These are phyloP conservation scores for Autographa pulchrina DNA, from an alignment of 2,888 invertebrate species.

Conservation along the genomic window DNA sequence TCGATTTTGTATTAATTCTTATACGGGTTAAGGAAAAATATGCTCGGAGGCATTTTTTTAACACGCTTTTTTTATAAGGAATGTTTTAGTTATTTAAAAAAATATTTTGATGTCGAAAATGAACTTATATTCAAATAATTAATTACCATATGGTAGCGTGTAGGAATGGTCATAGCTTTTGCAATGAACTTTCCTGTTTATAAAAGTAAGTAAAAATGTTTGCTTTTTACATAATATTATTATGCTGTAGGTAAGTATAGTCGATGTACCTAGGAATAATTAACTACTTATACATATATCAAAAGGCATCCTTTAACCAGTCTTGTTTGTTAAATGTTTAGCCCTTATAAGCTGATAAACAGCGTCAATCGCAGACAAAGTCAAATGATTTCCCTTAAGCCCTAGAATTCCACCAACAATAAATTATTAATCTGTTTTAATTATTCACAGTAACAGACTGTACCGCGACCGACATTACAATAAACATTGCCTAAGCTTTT, in stretches of 20 bases:
- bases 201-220: too few species aligned
- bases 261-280: background rate
- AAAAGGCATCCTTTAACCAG: background rate
- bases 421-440: background rate
- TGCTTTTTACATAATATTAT: too few species aligned
- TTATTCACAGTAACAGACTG: slow-evolving; percentile 1
- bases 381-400: background rate
- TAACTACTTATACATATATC: background rate
- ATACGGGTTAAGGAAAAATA: slow-evolving; percentile 8
- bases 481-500: slow-evolving; percentile 22
- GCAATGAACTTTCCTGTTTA: too few species aligned
- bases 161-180: too few species aligned
- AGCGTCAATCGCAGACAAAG: background rate
- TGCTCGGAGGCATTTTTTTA: background rate
- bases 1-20: slow-evolving; percentile 1
- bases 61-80: too few species aligned
- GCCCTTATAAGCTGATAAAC: background rate
- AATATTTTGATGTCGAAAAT: too few species aligned
- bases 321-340: too few species aligned
- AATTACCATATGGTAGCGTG: too few species aligned
- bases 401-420: background rate
- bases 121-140: too few species aligned
- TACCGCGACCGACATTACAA: slow-evolving; percentile 13
- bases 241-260: background rate
- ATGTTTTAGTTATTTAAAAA: too few species aligned